Evolutionary conservation across 1,140 invertebrate genomes (phyloP).

Genomic region (Sycophaga agraensis): DNA sequence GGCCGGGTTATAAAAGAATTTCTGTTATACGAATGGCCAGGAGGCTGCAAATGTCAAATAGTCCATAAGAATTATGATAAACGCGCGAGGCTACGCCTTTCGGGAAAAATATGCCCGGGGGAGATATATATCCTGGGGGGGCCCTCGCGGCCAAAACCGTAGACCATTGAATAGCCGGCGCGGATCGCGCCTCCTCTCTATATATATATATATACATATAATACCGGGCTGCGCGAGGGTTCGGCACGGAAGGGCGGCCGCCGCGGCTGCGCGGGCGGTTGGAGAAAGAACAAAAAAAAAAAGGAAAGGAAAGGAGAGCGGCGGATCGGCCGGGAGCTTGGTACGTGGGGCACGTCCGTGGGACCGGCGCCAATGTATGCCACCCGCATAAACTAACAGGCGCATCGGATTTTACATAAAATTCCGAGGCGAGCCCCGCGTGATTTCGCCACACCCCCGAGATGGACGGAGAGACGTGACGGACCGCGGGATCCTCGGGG

Average conservation of each 20-base stretch:
- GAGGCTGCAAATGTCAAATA: no score
- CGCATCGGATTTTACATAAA: constrained; percentile 59
- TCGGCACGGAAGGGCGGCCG: no score
- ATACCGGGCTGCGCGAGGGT: no score
- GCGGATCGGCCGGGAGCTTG: constrained; percentile 41
- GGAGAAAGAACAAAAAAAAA: constrained; percentile 34
- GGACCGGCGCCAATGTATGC: constrained; percentile 56
- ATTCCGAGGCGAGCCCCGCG: constrained; percentile 49
- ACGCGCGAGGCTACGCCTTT: not conserved
- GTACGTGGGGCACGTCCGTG: constrained; percentile 56
- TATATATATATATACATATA: no score
- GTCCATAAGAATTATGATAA: constrained; percentile 7
- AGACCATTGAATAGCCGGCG: constrained; percentile 15
- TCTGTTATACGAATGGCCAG: no score
- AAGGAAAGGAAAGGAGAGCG: constrained; percentile 41
- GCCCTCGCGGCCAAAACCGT: not conserved
- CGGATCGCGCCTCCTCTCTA: not conserved
- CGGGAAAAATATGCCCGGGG: constrained; percentile 7
- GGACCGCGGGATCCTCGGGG: constrained; percentile 29
- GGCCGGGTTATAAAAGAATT: no score
- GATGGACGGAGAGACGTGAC: constrained; percentile 55
- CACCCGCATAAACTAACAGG: constrained; percentile 58
- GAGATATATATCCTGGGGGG: no score
- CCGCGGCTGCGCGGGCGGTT: not conserved
- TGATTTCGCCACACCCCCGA: constrained; percentile 41